Percentiles rank a stretch among this genome's conserved stretches.
Conservation (phyloP, 2,113 vertebrate species). For the Ceyx cyanopectus region DNA sequence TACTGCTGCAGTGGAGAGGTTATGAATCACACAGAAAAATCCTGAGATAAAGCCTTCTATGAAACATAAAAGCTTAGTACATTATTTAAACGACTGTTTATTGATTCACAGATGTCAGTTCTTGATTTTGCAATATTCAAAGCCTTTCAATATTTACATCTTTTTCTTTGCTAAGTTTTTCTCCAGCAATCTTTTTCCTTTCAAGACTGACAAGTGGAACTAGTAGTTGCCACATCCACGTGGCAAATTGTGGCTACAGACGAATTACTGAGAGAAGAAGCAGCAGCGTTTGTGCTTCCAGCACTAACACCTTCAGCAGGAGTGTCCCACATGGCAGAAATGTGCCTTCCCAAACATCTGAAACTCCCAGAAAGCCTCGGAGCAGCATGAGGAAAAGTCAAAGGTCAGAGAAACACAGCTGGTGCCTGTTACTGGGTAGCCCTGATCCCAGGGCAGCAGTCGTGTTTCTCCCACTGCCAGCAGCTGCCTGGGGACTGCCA, state of each 20-base stretch:
- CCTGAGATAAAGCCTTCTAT: not conserved
- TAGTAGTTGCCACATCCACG: not conserved
- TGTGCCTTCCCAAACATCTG: not conserved
- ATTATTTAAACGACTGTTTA: not conserved
- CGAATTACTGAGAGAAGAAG: not conserved
- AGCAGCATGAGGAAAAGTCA: not conserved
- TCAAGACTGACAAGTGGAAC: not conserved
- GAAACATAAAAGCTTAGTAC: not conserved
- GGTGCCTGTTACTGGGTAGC: not conserved
- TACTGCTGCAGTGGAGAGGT: not conserved
- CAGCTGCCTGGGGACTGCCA: not conserved
- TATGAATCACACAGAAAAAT: not conserved
- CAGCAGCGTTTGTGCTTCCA: not conserved
- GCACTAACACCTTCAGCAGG: not conserved
- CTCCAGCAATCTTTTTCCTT: not conserved
- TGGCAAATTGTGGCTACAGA: not conserved
- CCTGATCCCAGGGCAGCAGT: not conserved
- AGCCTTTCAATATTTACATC: not conserved
- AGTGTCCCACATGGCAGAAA: not conserved
- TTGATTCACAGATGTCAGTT: not conserved
- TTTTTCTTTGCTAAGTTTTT: not conserved
- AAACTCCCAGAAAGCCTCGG: not conserved
- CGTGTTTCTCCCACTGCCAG: accelerated
- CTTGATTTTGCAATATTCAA: not conserved
- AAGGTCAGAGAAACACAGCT: not conserved